A percentile compares a stretch with the other conserved stretches of the same genome.
Conservation (phyloP, 2,888 invertebrate genomes). For the Pristionchus maxplancki region DNA sequence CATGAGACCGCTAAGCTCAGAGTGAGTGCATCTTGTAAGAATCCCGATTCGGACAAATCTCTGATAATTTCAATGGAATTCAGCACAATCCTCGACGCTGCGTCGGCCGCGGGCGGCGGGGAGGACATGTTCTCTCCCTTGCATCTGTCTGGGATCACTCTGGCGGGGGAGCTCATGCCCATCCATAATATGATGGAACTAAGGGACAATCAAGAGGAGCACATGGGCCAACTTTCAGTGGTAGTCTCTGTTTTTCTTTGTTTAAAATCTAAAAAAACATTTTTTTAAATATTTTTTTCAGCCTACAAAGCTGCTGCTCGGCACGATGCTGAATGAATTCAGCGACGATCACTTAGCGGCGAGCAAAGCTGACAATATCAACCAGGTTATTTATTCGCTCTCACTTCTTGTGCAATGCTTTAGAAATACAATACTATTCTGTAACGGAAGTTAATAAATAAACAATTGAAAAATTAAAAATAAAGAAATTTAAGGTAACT, state of each 20-base stretch:
- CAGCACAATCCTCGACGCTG: neutral
- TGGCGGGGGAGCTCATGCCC: slow-evolving; percentile 11
- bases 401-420: no score
- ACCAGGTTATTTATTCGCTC: neutral
- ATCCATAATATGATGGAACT: neutral
- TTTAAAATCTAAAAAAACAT: neutral
- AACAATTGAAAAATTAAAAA: neutral
- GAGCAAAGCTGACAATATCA: neutral
- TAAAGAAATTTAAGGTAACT: neutral
- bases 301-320: neutral
- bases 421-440: no score
- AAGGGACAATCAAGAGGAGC: neutral
- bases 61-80: neutral
- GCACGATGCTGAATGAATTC: neutral
- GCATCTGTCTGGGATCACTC: neutral
- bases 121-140: neutral
- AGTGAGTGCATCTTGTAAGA: no score
- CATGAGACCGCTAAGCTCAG: neutral
- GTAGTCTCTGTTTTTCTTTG: no score
- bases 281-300: neutral
- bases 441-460: neutral
- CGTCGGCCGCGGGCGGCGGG: neutral
- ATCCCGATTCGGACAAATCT: neutral
- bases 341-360: neutral
- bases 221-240: neutral